Evolutionary conservation across 2,113 vertebrate species (phyloP).

Genomic region (Climacteris rufus): DNA sequence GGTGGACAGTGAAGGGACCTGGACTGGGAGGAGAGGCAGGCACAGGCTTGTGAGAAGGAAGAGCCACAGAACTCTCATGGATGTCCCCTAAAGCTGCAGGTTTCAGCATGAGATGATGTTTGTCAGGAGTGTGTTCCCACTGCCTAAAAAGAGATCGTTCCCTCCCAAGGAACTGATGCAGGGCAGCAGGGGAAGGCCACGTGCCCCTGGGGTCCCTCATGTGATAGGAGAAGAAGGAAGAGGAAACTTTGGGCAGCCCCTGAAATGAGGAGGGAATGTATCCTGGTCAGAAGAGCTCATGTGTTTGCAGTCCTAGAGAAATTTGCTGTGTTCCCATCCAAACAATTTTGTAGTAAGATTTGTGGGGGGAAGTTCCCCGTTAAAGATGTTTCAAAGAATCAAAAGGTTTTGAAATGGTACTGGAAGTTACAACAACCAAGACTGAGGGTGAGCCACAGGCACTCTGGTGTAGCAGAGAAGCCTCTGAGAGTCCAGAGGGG

Average conservation of each 20-base stretch:
- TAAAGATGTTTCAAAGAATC: background rate
- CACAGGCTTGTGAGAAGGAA: fast-evolving
- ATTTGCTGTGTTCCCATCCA: background rate
- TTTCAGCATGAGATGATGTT: background rate
- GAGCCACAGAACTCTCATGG: background rate
- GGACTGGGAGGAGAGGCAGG: background rate
- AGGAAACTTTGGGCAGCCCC: background rate
- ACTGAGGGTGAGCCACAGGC: fast-evolving
- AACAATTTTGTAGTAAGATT: background rate
- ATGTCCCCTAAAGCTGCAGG: fast-evolving
- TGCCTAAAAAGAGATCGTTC: background rate
- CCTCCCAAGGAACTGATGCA: background rate
- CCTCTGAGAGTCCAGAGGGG: background rate
- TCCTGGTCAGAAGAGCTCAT: background rate
- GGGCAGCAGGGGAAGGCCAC: background rate
- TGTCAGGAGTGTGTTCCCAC: fast-evolving
- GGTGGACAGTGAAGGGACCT: background rate
- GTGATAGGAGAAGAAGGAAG: fast-evolving
- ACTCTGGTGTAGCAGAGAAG: fast-evolving
- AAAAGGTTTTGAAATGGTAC: background rate
- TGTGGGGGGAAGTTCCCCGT: background rate
- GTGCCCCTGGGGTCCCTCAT: fast-evolving
- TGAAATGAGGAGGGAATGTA: background rate
- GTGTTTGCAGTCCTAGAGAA: background rate
- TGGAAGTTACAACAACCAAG: fast-evolving